Base-by-base conservation (phyloP, 2,888 invertebrate species). In the Ectropis crepuscularia region DNA sequence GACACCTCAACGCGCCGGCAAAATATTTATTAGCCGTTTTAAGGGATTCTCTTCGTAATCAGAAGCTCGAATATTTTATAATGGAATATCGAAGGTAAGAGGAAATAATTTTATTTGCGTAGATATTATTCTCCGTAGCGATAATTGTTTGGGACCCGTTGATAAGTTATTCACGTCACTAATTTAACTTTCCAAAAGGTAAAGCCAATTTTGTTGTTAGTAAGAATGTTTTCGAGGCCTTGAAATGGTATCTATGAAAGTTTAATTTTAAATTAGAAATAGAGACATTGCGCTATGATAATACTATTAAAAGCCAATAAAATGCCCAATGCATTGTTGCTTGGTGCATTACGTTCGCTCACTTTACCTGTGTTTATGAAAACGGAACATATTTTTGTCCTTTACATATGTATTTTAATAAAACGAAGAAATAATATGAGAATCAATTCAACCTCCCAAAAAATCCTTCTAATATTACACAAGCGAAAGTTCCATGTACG, bases 11-110 rank as follows among this genome's bases (percentile, higher is more conserved):
- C 57, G 60, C 65, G 61, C 65, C 66, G 61, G 57, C 70, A 67
- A 70, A 73, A 71, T 69, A 71, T 71, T 69, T 73, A 73, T 69
- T 71, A 70, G 69, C 66, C 67, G 63, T 61, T 73, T 68, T 67
- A 60, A 41, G 60, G 59, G 60, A 68, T 65, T 67, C 63, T 61
- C 51, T 62, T 62, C 42, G 63, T 60, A 68, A 68, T 65, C 59
- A 54, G 68, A 67, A 69, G 57, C 61, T 28, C 16, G 58, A 59
- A 51, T 42, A 57, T 53, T 66, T 61, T 50, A 62, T 53, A 50
- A 60, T 59, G 36, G 50, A 63, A 54, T 59, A 64, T 64, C 38
- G 60, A 47, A 38, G 51, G 51, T 37, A 57, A 55, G 48, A 51
- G n/a, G 51, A 48, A 61, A 57, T 57, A 51, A 61, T 64, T 28